Conservation (phyloP, 2,888 invertebrate genomes). For the Microplitis deprimator region DNA sequence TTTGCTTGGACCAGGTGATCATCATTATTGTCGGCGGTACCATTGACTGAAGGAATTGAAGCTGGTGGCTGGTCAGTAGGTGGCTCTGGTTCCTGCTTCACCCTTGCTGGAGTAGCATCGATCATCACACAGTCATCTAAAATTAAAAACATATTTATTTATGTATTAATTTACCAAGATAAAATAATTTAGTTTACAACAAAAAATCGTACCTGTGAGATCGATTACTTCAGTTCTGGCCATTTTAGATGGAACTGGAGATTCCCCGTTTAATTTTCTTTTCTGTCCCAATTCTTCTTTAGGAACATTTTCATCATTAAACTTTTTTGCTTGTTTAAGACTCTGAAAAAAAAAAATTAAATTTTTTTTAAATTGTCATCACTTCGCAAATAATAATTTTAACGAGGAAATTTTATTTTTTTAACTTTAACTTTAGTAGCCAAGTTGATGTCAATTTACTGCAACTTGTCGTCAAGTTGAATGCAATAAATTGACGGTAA, state of each 20-base stretch:
- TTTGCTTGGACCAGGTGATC: neutral
- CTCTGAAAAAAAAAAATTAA: neutral
- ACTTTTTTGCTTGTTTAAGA: neutral
- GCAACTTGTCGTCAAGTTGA: too few species aligned
- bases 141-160: neutral
- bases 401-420: too few species aligned
- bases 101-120: neutral
- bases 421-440: too few species aligned
- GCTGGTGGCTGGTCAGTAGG: neutral
- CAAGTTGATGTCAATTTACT: too few species aligned
- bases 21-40: too few species aligned
- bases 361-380: too few species aligned
- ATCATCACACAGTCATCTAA: neutral
- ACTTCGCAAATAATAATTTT: too few species aligned
- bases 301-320: neutral
- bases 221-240: neutral
- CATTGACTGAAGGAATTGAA: neutral
- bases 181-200: too few species aligned
- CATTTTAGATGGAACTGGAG: neutral
- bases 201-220: too few species aligned
- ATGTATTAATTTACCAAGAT: neutral
- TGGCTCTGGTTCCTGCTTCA: neutral
- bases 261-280: neutral
- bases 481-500: too few species aligned
- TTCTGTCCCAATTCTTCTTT: neutral